Evolutionary conservation across 2,113 vertebrate genomes (phyloP), one percentile per base, ranked within the genome.

Genomic region (Ursus arctos): DNA sequence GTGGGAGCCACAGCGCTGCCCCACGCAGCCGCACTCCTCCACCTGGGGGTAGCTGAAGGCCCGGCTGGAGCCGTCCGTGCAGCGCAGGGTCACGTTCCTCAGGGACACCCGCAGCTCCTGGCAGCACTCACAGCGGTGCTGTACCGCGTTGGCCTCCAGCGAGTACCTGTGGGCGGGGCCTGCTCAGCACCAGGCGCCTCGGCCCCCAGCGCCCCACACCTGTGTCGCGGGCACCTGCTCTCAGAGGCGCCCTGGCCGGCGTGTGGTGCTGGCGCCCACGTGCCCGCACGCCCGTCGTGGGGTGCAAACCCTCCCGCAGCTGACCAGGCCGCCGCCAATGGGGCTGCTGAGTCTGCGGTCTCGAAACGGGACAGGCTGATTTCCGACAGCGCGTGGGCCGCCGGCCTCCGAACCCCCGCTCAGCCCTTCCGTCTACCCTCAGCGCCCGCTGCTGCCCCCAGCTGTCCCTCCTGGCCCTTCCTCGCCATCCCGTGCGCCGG

Each of bases 21-120:
- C 31, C 76, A 59, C 87, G 49, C 99, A 99, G 92, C 96, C 98
- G 2, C 99, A 99, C 90, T 98, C 91, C n/a, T 99, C 98, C 76
- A 98, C 98, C 0, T 98, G 97, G 36, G 81, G 92, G 94, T 98
- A 99, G 61, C 93, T 96, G 92, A 99, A 97, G 40, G 97, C 82
- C 0, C 80, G 57, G 36, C 47, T 72, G 36, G 98, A 98, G 86
- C 98, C 98, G 0, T 99, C 97, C 0, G 57, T 12, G 2, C 99
- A 99, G 0, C 0, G 90, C 88, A 99, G 97, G 6, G 97, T 98
- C 97, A 99, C 98, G 0, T 59, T 98, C 69, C 87, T 94, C 72
- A 28, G 83, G 0, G 98, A 98, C 4, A 98, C 98, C 57, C 98
- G 98, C 71, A 79, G 95, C 96, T 99, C 99, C 84, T 97, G 98